These are phyloP conservation scores for Papilio polyxenes DNA, from an alignment of 1,140 invertebrate species.

Conservation along the genomic window DNA sequence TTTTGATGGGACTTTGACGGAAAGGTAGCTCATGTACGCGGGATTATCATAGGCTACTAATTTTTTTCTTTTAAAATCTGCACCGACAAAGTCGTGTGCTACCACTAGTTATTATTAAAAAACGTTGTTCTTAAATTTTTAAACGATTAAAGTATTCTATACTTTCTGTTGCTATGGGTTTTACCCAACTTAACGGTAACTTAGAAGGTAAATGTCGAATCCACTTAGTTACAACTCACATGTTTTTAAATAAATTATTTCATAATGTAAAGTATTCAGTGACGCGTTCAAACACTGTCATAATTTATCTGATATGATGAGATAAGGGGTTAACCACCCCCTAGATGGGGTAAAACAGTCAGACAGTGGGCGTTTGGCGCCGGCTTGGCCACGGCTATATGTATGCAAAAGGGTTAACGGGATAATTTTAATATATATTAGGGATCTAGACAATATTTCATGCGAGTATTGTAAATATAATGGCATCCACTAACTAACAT, in stretches of 20 bases:
- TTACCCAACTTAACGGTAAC: not conserved
- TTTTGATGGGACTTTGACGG: no score
- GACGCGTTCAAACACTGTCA: not conserved
- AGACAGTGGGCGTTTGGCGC: not conserved
- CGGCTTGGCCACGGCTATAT: not conserved
- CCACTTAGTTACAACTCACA: not conserved
- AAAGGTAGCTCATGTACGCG: no score
- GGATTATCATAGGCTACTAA: no score
- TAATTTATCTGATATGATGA: constrained; percentile 1
- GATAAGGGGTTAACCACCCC: not conserved
- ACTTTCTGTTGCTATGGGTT: not conserved
- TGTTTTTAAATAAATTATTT: not conserved
- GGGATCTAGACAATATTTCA: not conserved
- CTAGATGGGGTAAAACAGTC: not conserved
- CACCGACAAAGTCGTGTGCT: no score
- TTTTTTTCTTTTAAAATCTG: no score
- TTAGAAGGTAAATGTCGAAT: not conserved
- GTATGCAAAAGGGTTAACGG: not conserved
- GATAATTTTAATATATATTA: not conserved
- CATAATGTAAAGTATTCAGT: not conserved
- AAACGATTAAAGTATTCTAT: not conserved
- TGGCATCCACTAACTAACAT: not conserved
- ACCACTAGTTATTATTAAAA: not conserved
- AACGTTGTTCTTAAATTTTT: not conserved
- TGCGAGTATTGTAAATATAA: not conserved